Percentiles rank a stretch among this genome's conserved stretches.
phyloP scores from a whole-genome alignment of 2,113 vertebrate genomes.

The Cricetomys ansorgei region DNA sequence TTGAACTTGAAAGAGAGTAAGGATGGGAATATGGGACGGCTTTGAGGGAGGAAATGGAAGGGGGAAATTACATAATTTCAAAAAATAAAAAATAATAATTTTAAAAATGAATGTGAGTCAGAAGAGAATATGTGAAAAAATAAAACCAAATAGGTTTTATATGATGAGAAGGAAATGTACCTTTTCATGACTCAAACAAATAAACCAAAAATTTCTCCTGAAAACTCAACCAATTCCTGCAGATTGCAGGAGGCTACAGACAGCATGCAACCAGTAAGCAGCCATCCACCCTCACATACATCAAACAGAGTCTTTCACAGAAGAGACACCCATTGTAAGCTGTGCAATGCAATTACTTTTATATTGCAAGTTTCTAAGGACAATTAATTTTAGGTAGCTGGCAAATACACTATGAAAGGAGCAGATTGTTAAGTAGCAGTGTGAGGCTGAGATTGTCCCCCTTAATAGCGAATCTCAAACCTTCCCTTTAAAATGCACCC shows the following conservation, averaged over 20 bases:
- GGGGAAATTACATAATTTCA: not conserved
- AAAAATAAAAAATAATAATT: too few species aligned
- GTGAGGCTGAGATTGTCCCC: not conserved
- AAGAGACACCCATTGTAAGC: conserved; percentile 66
- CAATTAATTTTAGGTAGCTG: conserved; percentile 74
- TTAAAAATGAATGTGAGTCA: too few species aligned
- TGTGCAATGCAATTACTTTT: conserved; percentile 69
- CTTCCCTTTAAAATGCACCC: conserved; percentile 67
- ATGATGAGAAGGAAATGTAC: not conserved
- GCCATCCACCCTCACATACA: conserved; percentile 6
- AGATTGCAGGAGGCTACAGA: not conserved
- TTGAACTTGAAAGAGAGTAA: not conserved
- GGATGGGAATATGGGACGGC: not conserved
- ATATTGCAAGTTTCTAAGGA: conserved; percentile 66
- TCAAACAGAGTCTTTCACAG: conserved; percentile 24
- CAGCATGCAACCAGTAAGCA: conserved; percentile 1
- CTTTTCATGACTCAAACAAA: not conserved
- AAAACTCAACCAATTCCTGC: not conserved
- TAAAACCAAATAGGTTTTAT: not conserved
- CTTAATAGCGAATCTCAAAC: conserved; percentile 30
- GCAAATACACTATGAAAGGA: conserved; percentile 63
- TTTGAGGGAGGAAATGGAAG: not conserved
- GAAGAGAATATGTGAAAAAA: not conserved
- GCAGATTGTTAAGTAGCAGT: conserved; percentile 63
- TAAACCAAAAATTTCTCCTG: not conserved